phyloP scores from a whole-genome alignment of 1,140 invertebrate species.

The Achatina immaculata region DNA sequence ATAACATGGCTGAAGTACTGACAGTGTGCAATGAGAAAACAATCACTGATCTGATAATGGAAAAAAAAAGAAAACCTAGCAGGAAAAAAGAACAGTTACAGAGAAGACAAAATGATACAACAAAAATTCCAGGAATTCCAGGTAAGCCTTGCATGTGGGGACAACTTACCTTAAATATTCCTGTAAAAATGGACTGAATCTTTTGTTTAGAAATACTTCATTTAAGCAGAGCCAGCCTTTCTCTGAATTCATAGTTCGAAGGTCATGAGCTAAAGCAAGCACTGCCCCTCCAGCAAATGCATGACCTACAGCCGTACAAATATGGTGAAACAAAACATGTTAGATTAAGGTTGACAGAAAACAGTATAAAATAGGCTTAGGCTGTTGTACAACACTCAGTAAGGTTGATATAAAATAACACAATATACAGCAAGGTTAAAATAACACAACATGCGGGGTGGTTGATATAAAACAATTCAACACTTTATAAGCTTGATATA shows the following conservation, averaged over 20 bases:
- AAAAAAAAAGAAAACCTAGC: background rate
- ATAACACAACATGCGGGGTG: background rate
- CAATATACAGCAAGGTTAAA: background rate
- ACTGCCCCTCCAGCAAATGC: slow-evolving; percentile 51
- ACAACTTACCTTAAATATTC: slow-evolving; percentile 43
- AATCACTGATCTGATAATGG: too few species aligned
- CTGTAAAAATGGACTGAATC: slow-evolving; percentile 36
- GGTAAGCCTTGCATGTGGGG: background rate
- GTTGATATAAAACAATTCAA: background rate
- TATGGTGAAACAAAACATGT: background rate
- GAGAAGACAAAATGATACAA: background rate
- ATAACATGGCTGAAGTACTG: too few species aligned
- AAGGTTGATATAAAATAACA: background rate
- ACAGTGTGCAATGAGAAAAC: too few species aligned
- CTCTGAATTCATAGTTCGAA: slow-evolving; percentile 49
- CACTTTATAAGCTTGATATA: too few species aligned
- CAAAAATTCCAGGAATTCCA: background rate
- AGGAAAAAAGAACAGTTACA: background rate
- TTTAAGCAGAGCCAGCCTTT: slow-evolving; percentile 52
- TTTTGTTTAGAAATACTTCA: slow-evolving; percentile 47
- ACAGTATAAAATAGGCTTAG: background rate
- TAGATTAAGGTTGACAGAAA: background rate
- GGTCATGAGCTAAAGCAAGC: slow-evolving; percentile 53
- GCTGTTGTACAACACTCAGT: background rate
- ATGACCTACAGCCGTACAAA: slow-evolving; percentile 46